Base-by-base conservation (phyloP, 2,797 vertebrate species). In the Huso huso region DNA sequence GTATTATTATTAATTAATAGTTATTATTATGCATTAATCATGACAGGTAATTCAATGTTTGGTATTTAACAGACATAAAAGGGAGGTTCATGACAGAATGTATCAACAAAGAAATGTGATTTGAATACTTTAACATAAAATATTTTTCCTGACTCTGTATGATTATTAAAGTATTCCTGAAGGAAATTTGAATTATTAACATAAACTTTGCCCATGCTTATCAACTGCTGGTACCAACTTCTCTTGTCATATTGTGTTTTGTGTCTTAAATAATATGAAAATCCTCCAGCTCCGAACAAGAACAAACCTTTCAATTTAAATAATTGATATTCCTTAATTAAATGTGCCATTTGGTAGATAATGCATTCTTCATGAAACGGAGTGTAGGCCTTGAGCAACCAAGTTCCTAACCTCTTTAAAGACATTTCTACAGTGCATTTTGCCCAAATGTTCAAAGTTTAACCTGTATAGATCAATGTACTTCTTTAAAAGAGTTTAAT, bases 401-500 rank as follows among this genome's bases (percentile, higher is more conserved):
- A 91, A 89, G 91, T 92, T 89, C 91, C 91, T 86, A 87, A 89
- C 80, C 93, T 92, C 85, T 90, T 88, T 37, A 85, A 78, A 79
- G 93, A 92, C 93, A 93, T 83, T 93, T 97, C 94, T 92, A 87
- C 92, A 89, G 89, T 92, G 88, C 88, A 83, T 92, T 93, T 89
- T 93, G 87, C 87, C 91, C 91, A 92, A 94, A 93, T 93, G 96
- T 93, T 90, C 89, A 92, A 97, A 96, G 93, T 97, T 97, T 95
- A 98, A 98, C 95, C 95, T 98, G 94, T 96, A 94, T 93, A 95
- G 94, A 98, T 97, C 96, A 98, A 98, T 97, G 95, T 94, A 94
- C 94, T 96, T 96, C 92, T 91, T 97, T 97, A 97, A 97, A 95
- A 98, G 96, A 97, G 94, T 98, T 97, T 97, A 96, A 99, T 98